Conservation (phyloP, 1,140 invertebrate genomes). For the Pseudomyrmex cubaensis region DNA sequence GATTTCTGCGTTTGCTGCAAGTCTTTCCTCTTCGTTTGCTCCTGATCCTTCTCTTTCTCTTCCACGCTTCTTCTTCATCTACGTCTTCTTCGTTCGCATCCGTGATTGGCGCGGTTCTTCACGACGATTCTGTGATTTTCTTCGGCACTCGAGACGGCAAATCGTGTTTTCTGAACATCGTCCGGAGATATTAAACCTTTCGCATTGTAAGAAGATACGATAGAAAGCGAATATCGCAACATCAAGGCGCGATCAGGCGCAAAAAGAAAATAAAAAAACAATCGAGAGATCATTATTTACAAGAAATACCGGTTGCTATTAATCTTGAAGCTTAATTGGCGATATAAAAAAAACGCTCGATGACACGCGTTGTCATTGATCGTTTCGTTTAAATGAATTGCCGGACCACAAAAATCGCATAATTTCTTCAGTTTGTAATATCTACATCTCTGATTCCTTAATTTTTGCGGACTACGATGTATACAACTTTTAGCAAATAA, state of each 20-base stretch:
- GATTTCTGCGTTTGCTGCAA: constrained; percentile 70
- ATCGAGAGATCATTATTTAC: neutral
- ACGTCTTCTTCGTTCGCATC: constrained; percentile 15
- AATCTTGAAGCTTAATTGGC: neutral
- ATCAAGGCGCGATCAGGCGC: neutral
- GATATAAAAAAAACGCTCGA: neutral
- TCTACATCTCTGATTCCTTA: neutral
- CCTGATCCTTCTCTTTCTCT: constrained; percentile 45
- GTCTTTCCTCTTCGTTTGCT: constrained; percentile 63
- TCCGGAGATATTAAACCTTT: constrained; percentile 37
- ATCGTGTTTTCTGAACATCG: constrained; percentile 56
- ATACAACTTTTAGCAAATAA: constrained; percentile 14
- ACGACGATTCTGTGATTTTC: constrained; percentile 60
- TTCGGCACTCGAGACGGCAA: constrained; percentile 67
- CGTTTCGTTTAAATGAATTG: neutral
- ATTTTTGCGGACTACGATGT: neutral
- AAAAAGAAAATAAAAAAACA: too few relatives aligned
- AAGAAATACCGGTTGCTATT: too few relatives aligned
- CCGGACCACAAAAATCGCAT: neutral
- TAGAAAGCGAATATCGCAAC: constrained; percentile 20
- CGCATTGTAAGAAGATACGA: constrained; percentile 27
- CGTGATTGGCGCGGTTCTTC: constrained; percentile 47
- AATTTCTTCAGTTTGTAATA: neutral
- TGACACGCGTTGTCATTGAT: neutral
- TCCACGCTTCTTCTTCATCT: constrained; percentile 49